These are phyloP conservation scores for Thomomys bottae DNA, from an alignment of 2,113 vertebrate genomes.

Conservation along the genomic window DNA sequence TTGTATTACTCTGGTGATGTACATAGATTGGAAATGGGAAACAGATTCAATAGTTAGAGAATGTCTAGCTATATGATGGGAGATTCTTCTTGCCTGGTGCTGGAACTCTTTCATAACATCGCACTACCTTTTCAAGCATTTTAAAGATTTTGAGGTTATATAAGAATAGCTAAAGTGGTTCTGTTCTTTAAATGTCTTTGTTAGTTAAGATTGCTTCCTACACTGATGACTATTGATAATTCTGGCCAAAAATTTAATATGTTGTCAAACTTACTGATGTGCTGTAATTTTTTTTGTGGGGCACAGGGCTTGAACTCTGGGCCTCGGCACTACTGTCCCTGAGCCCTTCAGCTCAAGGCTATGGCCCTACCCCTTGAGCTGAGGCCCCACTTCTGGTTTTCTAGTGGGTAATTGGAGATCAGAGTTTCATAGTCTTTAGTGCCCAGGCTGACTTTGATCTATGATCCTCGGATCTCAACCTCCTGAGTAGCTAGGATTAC, in stretches of 20 bases:
- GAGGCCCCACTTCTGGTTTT: too few species aligned
- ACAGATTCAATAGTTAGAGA: slow-evolving; percentile 11
- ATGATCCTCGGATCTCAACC: too few species aligned
- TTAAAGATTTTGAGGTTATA: slow-evolving; percentile 33
- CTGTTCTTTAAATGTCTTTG: slow-evolving; percentile 32
- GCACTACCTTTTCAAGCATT: slow-evolving; percentile 28
- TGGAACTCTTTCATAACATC: slow-evolving; percentile 35
- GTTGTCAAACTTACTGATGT: slow-evolving; percentile 22
- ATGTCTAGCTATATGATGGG: background rate
- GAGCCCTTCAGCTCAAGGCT: too few species aligned
- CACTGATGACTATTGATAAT: slow-evolving; percentile 26
- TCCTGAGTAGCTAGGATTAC: too few species aligned
- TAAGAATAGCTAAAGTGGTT: slow-evolving; percentile 19
- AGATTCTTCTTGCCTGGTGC: background rate
- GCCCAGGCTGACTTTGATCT: too few species aligned
- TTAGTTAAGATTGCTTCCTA: slow-evolving; percentile 7
- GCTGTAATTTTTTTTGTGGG: too few species aligned
- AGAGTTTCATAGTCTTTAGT: too few species aligned
- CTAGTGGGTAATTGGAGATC: too few species aligned
- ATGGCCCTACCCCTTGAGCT: too few species aligned
- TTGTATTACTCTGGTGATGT: slow-evolving; percentile 35
- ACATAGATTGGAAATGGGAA: background rate
- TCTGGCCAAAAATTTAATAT: slow-evolving; percentile 49
- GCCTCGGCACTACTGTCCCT: too few species aligned
- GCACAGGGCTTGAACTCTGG: too few species aligned